Evolutionary conservation across 2,113 vertebrate genomes (phyloP), one percentile per base, ranked within the genome.

Genomic region (Macrotis lagotis): DNA sequence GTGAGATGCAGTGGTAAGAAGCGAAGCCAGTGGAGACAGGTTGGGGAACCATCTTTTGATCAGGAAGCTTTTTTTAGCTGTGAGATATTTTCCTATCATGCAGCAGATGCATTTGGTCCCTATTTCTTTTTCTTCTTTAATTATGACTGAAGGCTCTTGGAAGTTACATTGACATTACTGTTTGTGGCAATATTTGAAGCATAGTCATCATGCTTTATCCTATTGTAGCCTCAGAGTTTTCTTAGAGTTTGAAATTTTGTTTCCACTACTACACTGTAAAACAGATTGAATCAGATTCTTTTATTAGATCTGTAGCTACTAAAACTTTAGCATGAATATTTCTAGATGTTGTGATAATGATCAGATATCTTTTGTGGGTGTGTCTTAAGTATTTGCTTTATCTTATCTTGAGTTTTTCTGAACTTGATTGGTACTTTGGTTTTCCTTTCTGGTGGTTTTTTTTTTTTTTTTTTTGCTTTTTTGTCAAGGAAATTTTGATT

Each of bases 401-500:
- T 37, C 4, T 97, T n/a, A 94, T 83, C 83, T 47, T 91, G 83
- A 91, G 88, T 74, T 37, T 91, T 98, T 91, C 91, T 91, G 51
- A 83, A 51, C 94, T 93, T 50, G 51, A 89, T 49, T 50, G 88
- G 59, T 91, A 25, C 91, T 93, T 95, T 83, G 44, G 26, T 1
- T 94, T 28, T 89, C n/a, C 10, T 91, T 89, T 8, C 0, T 74
- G 26, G n/a, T n/a, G n/a, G n/a, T n/a, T n/a, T n/a, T n/a, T n/a
- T n/a, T n/a, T n/a, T n/a, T n/a, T 66, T 3, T 52, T 0, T 53
- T 0, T 83, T 44, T 91, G 10, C 88, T 47, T 48, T 91, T 48
- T 91, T 9, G 48, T 51, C 26, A 88, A 53, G 66, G n/a, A 83
- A 49, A 22, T 11, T 3, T n/a, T 90, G 28, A 28, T 55, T 48